Evolutionary conservation across 1,140 invertebrate genomes (phyloP).

Genomic region (Procambarus clarkii): DNA sequence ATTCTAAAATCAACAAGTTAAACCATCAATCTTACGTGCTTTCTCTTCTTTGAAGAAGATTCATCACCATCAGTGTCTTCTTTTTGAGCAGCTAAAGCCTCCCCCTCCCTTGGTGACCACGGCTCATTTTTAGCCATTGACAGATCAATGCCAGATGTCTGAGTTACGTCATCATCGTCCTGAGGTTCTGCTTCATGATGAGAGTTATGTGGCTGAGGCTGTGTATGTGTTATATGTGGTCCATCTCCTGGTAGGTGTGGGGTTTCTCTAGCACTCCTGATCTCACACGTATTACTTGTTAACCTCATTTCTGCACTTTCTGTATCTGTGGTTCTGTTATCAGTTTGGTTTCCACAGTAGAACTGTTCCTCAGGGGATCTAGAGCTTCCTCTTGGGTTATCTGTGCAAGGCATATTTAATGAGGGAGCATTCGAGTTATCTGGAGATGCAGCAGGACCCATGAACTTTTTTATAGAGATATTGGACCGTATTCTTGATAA

Average conservation of each 20-base stretch:
- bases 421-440: neutral
- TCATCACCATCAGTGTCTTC: slow-evolving; percentile 5
- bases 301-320: slow-evolving; percentile 6
- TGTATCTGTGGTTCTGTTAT: slow-evolving; percentile 19
- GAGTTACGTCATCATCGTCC: slow-evolving; percentile 8
- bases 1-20: neutral
- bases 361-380: slow-evolving; percentile 31
- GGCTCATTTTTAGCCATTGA: slow-evolving; percentile 54
- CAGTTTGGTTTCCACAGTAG: neutral
- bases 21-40: slow-evolving; percentile 18
- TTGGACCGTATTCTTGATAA: slow-evolving; percentile 40
- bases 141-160: slow-evolving; percentile 46
- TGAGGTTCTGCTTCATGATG: slow-evolving; percentile 1
- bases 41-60: slow-evolving; percentile 20
- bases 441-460: slow-evolving; percentile 1
- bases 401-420: neutral
- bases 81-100: neutral
- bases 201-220: neutral
- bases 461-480: slow-evolving; percentile 34
- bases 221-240: neutral
- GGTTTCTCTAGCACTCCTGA: neutral
- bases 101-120: slow-evolving; percentile 37
- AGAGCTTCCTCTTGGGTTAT: neutral
- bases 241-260: neutral
- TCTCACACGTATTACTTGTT: neutral